Evolutionary conservation across 2,113 vertebrate genomes (phyloP).

Genomic region (Alethe diademata): DNA sequence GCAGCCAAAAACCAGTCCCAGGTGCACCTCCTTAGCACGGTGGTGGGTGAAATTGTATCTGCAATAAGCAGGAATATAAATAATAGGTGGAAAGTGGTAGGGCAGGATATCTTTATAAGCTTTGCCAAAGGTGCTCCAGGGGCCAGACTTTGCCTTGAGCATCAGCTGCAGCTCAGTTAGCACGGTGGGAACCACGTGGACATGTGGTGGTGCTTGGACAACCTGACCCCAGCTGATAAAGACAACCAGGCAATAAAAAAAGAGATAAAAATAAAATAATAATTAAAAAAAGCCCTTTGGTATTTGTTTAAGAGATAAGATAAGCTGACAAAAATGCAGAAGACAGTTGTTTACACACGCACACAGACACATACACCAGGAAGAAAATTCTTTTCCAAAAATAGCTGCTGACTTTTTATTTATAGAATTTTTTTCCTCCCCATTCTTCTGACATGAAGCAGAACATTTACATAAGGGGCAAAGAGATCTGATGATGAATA

Average conservation of each 20-base stretch:
- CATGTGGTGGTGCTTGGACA: background rate
- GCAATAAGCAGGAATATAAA: background rate
- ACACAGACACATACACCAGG: background rate
- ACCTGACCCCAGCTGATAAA: background rate
- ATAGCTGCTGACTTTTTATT: conserved; percentile 50
- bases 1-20: background rate
- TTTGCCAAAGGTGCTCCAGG: background rate
- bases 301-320: conserved; percentile 50
- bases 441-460: conserved; percentile 21
- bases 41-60: background rate
- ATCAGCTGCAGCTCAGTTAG: background rate
- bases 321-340: conserved; percentile 47
- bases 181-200: background rate
- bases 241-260: background rate
- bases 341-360: conserved; percentile 28
- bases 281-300: background rate
- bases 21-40: accelerated
- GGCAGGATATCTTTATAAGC: background rate
- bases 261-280: background rate
- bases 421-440: background rate
- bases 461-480: conserved; percentile 55
- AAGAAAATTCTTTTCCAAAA: conserved; percentile 57
- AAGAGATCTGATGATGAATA: conserved; percentile 54
- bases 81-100: background rate
- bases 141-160: background rate